Base-by-base conservation (phyloP, 2,113 vertebrate genomes). In the Chaetops frenatus region DNA sequence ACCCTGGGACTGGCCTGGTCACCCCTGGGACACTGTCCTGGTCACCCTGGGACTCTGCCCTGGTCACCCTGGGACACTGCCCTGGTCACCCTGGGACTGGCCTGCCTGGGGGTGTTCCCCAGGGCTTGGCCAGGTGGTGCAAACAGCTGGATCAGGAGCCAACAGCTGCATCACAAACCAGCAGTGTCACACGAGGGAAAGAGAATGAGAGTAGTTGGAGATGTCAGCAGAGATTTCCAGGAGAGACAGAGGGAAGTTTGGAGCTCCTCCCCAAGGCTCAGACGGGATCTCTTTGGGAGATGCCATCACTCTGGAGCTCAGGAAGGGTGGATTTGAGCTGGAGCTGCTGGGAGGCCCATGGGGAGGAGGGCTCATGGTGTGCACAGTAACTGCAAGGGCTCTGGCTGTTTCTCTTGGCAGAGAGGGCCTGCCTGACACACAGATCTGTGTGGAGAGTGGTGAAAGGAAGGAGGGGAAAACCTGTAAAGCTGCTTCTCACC, bases 121-220 rank as follows among this genome's bases (percentile, higher is more conserved):
- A 20, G 0, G 58, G 31, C 51, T 57, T 36, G 45, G 33, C 38
- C 33, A 28, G 19, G 12, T 71, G 25, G 1, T 76, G 69, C 53
- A 18, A 38, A 44, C 38, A 62, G 65, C 70, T 77, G 66, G 50
- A 23, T 64, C 56, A 7, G 0, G 3, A 50, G 45, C 57, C 36
- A 31, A 53, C 66, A 72, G 67, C 82, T 85, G 71, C 48, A 16
- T 77, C 38, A 6, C 1, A 4, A 56, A 35, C 29, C 54, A 33
- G 45, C 40, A 5, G n/a, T 15, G 40, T 24, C 40, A 44, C 6
- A 1, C 1, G 0, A 17, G 22, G 38, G 25, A n/a, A 38, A 16
- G 36, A 56, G 3, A 33, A 4, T 12, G 1, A 19, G 35, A 40
- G 48, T 10, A 13, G 2, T 2, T 21, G 12, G 17, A 13, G 36